Evolutionary conservation across 2,888 invertebrate genomes (phyloP).

Genomic region (Eudemis profundana): DNA sequence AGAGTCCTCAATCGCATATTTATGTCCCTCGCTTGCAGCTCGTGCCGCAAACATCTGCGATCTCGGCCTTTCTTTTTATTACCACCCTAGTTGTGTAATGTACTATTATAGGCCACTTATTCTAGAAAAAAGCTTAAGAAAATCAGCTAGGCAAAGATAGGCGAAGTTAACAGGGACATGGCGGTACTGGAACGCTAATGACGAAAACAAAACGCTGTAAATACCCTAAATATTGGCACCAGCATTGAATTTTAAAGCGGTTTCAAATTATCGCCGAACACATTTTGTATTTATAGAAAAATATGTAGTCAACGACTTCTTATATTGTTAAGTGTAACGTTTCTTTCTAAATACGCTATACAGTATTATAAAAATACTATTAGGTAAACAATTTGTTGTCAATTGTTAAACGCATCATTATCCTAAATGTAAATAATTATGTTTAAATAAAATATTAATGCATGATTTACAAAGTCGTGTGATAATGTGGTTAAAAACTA

Average conservation of each 20-base stretch:
- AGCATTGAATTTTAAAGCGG: conserved; percentile 3
- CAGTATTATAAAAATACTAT: conserved; percentile 44
- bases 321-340: conserved; percentile 17
- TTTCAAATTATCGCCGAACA: not conserved
- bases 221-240: not conserved
- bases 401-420: conserved; percentile 64
- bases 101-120: no score
- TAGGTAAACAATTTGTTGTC: conserved; percentile 63
- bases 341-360: conserved; percentile 35
- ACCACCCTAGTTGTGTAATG: no score
- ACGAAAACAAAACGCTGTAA: no score
- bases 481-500: no score
- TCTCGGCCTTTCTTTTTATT: no score
- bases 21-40: no score
- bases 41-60: no score
- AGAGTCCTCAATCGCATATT: no score
- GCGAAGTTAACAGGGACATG: no score
- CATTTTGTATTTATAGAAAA: conserved; percentile 13
- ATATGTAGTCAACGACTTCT: conserved; percentile 29
- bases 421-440: conserved; percentile 51
- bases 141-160: no score
- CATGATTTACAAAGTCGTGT: conserved; percentile 16
- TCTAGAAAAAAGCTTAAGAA: no score
- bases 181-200: no score
- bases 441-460: conserved; percentile 30